Percentiles rank a stretch among this genome's conserved stretches.
These are phyloP conservation scores for Amphipoea oculea DNA, from an alignment of 2,888 invertebrate genomes.

Conservation along the genomic window DNA sequence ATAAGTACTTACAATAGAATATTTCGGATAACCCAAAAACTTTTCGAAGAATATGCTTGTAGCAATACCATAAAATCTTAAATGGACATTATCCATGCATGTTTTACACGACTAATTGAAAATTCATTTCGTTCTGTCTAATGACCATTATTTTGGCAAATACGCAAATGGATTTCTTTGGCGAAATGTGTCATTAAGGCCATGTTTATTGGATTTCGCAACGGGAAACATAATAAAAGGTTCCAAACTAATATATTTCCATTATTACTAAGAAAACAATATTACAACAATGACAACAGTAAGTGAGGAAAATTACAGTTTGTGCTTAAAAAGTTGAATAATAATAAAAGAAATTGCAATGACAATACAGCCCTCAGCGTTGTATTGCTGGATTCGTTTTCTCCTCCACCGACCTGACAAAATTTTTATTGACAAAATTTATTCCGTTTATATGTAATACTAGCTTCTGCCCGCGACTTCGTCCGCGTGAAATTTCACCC, in stretches of 20 bases:
- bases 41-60: slow-evolving; percentile 11
- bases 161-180: slow-evolving; percentile 39
- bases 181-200: slow-evolving; percentile 34
- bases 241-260: slow-evolving; percentile 33
- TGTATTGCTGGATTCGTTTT: not conserved
- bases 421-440: not conserved
- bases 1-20: no score
- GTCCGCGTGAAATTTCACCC: no score
- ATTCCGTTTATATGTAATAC: not conserved
- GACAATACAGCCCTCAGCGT: not conserved
- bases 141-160: slow-evolving; percentile 14
- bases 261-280: slow-evolving; percentile 26
- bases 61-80: slow-evolving; percentile 2
- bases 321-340: not conserved
- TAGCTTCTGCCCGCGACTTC: no score
- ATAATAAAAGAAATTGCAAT: slow-evolving; percentile 22
- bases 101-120: slow-evolving; percentile 24
- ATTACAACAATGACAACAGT: slow-evolving; percentile 16
- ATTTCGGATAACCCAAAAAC: not conserved
- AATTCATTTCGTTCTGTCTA: slow-evolving; percentile 29
- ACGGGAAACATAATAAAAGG: slow-evolving; percentile 43
- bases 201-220: slow-evolving; percentile 46
- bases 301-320: slow-evolving; percentile 30
- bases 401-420: not conserved
- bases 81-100: slow-evolving; percentile 20